These are phyloP conservation scores for Clarias magur DNA, from an alignment of 2,113 vertebrate genomes.

Conservation along the genomic window DNA sequence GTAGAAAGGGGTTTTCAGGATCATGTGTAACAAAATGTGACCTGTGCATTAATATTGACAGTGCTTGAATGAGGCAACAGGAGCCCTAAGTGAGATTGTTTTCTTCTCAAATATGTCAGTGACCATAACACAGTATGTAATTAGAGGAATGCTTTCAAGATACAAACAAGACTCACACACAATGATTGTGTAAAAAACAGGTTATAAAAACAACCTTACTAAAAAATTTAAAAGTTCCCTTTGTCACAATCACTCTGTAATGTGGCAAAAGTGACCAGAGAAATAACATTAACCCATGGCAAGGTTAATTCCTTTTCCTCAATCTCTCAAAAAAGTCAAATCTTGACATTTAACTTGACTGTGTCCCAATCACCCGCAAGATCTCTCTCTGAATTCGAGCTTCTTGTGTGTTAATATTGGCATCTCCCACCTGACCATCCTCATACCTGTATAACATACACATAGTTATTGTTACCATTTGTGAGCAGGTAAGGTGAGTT, in stretches of 20 bases:
- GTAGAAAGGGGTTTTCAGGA: background rate
- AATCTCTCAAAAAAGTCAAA: slow-evolving; percentile 20
- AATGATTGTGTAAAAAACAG: slow-evolving; percentile 18
- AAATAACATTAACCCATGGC: background rate
- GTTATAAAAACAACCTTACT: slow-evolving; percentile 10
- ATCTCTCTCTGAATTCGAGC: slow-evolving; percentile 90
- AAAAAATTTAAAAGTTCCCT: background rate
- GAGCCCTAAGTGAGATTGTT: background rate
- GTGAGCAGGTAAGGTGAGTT: too few species aligned
- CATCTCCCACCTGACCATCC: slow-evolving; percentile 92
- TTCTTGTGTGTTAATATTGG: slow-evolving; percentile 95
- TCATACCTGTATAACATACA: slow-evolving; percentile 81
- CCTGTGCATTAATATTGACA: background rate
- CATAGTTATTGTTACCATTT: slow-evolving; percentile 20
- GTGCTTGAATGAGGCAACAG: slow-evolving; percentile 26
- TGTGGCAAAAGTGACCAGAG: slow-evolving; percentile 12
- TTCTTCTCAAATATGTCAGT: background rate
- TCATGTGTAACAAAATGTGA: background rate
- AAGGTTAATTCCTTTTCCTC: background rate
- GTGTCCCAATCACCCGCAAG: slow-evolving; percentile 87
- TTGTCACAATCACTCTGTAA: background rate
- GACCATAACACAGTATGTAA: background rate
- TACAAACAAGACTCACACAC: background rate
- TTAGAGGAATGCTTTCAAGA: background rate
- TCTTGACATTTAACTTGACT: slow-evolving; percentile 56